Conservation (phyloP, 2,113 vertebrate species). For the Scartelaos histophorus region DNA sequence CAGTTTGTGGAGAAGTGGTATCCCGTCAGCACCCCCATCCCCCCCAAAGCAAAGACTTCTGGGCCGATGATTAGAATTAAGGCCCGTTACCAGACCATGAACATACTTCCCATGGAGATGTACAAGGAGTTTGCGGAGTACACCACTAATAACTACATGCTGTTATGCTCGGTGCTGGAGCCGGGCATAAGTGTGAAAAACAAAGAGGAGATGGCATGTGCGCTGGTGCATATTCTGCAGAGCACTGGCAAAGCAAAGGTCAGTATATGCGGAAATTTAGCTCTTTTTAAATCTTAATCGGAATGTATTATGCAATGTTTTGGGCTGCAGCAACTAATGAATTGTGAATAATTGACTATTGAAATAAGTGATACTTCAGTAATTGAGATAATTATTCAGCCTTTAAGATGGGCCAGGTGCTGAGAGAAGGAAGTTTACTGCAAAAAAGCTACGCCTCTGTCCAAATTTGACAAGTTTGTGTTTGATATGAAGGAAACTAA, state of each 20-base stretch:
- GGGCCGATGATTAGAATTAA: constrained; percentile 98
- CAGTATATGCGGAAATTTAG: constrained; percentile 22
- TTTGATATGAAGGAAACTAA: neutral
- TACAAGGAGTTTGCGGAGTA: constrained; percentile 99
- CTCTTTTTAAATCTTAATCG: neutral
- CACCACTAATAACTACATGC: constrained; percentile 97
- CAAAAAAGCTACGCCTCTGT: neutral
- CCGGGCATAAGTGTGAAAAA: constrained; percentile 95
- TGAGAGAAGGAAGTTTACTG: neutral
- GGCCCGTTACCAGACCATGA: constrained; percentile 95
- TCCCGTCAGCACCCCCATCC: constrained; percentile 87
- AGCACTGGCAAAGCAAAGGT: constrained; percentile 99
- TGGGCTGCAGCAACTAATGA: neutral
- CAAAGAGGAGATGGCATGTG: constrained; percentile 98
- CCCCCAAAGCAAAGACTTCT: constrained; percentile 86
- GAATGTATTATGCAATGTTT: neutral
- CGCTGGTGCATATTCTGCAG: constrained; percentile 96
- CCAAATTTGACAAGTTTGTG: neutral
- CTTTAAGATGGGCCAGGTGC: neutral
- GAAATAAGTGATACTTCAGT: no score
- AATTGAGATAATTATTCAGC: no score
- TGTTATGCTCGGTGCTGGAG: constrained; percentile 92
- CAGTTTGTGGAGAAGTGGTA: constrained; percentile 99
- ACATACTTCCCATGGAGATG: constrained; percentile 98
- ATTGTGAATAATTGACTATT: neutral